phyloP scores from a whole-genome alignment of 2,888 invertebrate species.

The Apamea monoglypha region DNA sequence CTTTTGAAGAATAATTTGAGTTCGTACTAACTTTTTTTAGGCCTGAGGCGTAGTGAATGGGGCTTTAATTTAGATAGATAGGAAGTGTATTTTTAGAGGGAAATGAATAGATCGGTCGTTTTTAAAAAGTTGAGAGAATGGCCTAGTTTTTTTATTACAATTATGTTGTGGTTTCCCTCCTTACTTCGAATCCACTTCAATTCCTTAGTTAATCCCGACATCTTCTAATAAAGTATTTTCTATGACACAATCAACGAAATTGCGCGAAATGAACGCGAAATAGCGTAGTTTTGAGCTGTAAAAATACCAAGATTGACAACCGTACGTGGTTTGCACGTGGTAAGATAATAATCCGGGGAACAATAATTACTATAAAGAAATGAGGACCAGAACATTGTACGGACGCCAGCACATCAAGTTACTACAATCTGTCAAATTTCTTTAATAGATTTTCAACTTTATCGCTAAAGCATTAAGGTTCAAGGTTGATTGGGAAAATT shows the following conservation, averaged over 20 bases:
- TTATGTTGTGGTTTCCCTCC: not conserved
- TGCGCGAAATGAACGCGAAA: not conserved
- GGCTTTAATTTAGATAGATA: slow-evolving; percentile 49
- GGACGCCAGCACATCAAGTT: too few relatives aligned
- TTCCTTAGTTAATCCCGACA: not conserved
- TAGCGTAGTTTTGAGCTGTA: not conserved
- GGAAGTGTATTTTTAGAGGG: slow-evolving; percentile 34
- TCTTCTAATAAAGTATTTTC: not conserved
- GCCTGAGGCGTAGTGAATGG: slow-evolving; percentile 27
- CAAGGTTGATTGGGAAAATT: too few relatives aligned
- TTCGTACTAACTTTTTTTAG: slow-evolving; percentile 58
- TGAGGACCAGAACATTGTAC: too few relatives aligned
- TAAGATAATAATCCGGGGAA: not conserved
- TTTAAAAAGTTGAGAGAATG: not conserved
- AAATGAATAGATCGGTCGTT: slow-evolving; percentile 11
- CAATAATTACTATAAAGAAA: not conserved
- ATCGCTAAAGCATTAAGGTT: too few relatives aligned
- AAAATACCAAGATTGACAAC: too few relatives aligned
- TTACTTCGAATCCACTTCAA: not conserved
- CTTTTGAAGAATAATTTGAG: slow-evolving; percentile 69
- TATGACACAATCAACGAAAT: not conserved
- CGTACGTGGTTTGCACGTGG: not conserved
- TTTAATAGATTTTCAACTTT: too few relatives aligned
- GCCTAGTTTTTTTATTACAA: not conserved
- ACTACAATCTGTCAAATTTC: too few relatives aligned